Conservation (phyloP, 2,113 vertebrate genomes). For the Bombycilla garrulus region DNA sequence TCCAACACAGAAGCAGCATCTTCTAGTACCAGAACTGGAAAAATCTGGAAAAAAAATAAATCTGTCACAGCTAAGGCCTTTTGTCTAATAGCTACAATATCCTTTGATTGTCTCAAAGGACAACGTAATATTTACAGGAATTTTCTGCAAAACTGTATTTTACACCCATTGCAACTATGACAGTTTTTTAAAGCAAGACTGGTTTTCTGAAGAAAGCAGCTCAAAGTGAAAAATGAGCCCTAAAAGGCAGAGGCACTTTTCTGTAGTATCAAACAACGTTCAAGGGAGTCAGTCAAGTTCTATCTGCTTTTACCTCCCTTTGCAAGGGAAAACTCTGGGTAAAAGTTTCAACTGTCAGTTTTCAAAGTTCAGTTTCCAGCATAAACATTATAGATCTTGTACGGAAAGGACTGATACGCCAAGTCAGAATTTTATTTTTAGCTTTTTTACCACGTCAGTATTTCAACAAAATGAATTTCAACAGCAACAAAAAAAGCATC, state of each 20-base stretch:
- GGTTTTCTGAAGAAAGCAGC: not conserved
- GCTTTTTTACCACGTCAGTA: not conserved
- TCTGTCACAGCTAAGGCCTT: not conserved
- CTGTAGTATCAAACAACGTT: not conserved
- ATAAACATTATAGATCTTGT: not conserved
- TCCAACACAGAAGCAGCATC: not conserved
- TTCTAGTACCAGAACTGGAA: not conserved
- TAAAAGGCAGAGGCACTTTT: not conserved
- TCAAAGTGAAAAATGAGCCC: not conserved
- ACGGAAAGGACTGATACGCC: not conserved
- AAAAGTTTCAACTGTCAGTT: not conserved
- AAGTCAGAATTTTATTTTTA: not conserved
- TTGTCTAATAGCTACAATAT: not conserved
- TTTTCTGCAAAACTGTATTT: not conserved
- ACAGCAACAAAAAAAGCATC: conserved; percentile 17
- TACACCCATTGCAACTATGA: not conserved
- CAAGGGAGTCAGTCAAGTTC: not conserved
- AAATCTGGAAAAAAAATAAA: not conserved
- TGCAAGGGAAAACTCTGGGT: not conserved
- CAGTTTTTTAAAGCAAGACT: not conserved
- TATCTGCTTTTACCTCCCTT: not conserved
- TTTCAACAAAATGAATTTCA: conserved; percentile 27
- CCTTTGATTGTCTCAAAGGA: not conserved
- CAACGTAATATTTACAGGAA: not conserved
- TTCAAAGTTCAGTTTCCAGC: not conserved